Percentiles rank a stretch among this genome's conserved stretches.
phyloP scores from a whole-genome alignment of 2,113 vertebrate genomes.

The Peucedramus taeniatus region DNA sequence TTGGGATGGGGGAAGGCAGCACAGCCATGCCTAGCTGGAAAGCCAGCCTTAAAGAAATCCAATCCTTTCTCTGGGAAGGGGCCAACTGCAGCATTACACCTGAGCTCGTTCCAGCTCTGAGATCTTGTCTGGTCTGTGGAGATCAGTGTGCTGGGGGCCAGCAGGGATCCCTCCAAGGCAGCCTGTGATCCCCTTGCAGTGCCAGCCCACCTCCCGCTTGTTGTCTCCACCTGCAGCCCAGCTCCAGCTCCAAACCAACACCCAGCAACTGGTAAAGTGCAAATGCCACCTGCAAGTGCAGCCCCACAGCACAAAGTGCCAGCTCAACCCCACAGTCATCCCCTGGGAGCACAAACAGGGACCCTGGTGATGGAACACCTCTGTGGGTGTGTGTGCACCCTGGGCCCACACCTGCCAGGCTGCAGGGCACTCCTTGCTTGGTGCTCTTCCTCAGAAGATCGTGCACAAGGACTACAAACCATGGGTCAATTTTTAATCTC shows the following conservation, averaged over 20 bases:
- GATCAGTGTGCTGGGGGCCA: not conserved
- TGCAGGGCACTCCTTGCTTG: not conserved
- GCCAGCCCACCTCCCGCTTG: not conserved
- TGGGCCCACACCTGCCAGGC: not conserved
- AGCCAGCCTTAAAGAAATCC: not conserved
- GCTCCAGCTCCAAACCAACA: not conserved
- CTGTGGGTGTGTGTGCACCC: not conserved
- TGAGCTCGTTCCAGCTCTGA: not conserved
- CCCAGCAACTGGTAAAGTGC: not conserved
- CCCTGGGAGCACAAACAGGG: not conserved
- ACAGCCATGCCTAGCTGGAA: not conserved
- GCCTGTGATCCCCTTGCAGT: not conserved
- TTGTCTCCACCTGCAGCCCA: not conserved
- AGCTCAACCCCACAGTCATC: not conserved
- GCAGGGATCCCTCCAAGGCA: not conserved
- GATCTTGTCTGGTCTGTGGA: not conserved
- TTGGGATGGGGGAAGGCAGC: not conserved
- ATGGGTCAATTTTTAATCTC: not conserved
- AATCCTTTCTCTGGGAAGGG: not conserved
- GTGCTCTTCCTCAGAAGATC: not conserved
- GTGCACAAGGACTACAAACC: not conserved
- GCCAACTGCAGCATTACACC: not conserved
- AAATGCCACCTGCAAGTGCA: not conserved
- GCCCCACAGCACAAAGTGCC: not conserved
- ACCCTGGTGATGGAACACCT: not conserved